phyloP scores from a whole-genome alignment of 1,140 invertebrate species.

The Drosophila ironensis region DNA sequence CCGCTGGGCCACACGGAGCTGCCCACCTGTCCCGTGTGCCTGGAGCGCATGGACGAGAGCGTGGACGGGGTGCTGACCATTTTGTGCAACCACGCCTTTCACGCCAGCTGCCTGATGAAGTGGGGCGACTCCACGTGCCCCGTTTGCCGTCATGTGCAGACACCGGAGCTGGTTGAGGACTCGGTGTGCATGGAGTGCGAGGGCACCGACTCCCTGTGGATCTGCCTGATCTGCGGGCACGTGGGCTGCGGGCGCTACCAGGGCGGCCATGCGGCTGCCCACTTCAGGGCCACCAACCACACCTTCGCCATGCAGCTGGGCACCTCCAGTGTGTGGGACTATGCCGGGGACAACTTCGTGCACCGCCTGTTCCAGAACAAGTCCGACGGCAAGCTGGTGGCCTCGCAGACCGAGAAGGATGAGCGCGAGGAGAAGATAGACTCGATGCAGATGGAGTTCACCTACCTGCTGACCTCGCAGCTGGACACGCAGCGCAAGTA shows the following conservation, averaged over 20 bases:
- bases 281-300: constrained; percentile 97
- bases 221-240: constrained; percentile 99
- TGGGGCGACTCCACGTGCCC: constrained; percentile 97
- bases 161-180: constrained; percentile 93
- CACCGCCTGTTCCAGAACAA: constrained; percentile 98
- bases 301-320: constrained; percentile 98
- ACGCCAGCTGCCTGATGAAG: constrained; percentile 95
- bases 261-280: constrained; percentile 89
- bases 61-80: constrained; percentile 98
- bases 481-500: constrained; percentile 96
- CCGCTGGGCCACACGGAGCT: constrained; percentile 94
- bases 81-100: constrained; percentile 99
- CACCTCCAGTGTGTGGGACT: constrained; percentile 97
- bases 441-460: constrained; percentile 96
- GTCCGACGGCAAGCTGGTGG: constrained; percentile 98
- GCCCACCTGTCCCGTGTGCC: constrained; percentile 94
- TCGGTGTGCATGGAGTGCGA: constrained; percentile 93
- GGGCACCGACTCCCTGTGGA: constrained; percentile 94
- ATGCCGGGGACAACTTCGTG: constrained; percentile 95
- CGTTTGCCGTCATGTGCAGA: constrained; percentile 93
- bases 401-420: constrained; percentile 84
- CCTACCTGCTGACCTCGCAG: constrained; percentile 98
- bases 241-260: constrained; percentile 94
- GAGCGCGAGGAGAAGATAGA: constrained; percentile 94
- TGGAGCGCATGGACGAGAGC: constrained; percentile 99